Conservation (phyloP, 2,113 vertebrate genomes). For the Myrmecobius fasciatus region DNA sequence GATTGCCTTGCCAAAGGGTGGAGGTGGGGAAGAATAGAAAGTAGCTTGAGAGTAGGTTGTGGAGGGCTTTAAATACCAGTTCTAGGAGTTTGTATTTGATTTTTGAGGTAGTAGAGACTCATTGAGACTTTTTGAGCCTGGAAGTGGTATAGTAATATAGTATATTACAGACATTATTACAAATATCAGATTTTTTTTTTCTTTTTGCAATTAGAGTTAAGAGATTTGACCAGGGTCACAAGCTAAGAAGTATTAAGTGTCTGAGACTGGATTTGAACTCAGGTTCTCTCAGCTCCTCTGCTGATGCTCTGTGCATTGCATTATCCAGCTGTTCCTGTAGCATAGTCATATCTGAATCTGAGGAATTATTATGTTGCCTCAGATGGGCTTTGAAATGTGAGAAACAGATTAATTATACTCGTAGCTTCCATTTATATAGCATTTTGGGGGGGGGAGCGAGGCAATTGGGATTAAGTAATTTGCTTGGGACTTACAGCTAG, state of each 20-base stretch:
- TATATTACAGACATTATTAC: too few relatives aligned
- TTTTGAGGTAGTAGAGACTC: not conserved
- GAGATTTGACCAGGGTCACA: too few relatives aligned
- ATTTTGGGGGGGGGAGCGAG: not conserved
- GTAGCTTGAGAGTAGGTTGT: not conserved
- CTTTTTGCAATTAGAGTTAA: too few relatives aligned
- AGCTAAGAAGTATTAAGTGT: too few relatives aligned
- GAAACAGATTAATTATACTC: not conserved
- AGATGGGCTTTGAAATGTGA: not conserved
- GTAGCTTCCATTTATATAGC: not conserved
- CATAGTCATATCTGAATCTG: not conserved
- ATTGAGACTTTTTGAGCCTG: not conserved
- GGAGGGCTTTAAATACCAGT: not conserved
- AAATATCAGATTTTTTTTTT: too few relatives aligned
- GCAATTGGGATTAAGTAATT: too few relatives aligned
- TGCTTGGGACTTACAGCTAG: too few relatives aligned
- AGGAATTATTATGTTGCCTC: not conserved
- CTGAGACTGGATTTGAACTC: too few relatives aligned
- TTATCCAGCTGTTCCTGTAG: not conserved
- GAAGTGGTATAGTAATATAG: not conserved
- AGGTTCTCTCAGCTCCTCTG: too few relatives aligned
- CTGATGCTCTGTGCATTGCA: too few relatives aligned
- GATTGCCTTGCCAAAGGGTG: too few relatives aligned
- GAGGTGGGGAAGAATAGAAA: not conserved
- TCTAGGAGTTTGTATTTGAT: not conserved